A percentile compares a stretch with the other conserved stretches of the same genome.
These are phyloP conservation scores for Scopus umbretta DNA, from an alignment of 2,113 vertebrate genomes.

Conservation along the genomic window DNA sequence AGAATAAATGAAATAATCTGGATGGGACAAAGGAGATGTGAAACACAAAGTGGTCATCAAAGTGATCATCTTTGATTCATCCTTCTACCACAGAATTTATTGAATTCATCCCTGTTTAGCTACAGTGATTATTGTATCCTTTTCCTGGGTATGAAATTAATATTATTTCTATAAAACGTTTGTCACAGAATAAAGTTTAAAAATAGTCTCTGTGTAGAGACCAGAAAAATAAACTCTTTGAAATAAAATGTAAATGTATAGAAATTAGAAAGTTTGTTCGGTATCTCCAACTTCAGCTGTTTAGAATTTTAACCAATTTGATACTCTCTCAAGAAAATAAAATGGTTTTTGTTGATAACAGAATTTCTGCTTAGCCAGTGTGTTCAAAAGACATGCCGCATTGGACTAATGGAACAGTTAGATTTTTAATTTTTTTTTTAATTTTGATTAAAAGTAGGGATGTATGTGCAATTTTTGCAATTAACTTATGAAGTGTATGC, in stretches of 20 bases:
- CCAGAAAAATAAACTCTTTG: background rate
- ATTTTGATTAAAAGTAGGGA: background rate
- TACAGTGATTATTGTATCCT: background rate
- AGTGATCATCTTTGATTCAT: background rate
- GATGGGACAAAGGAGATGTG: background rate
- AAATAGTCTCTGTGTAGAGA: background rate
- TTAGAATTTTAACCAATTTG: background rate
- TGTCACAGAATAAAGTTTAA: background rate
- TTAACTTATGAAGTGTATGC: background rate
- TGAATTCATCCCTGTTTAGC: background rate
- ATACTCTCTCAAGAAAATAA: background rate
- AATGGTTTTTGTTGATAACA: background rate
- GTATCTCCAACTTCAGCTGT: background rate
- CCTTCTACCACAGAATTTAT: background rate
- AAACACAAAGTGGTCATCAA: background rate
- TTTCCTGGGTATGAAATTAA: background rate
- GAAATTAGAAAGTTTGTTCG: background rate
- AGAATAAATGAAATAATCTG: background rate
- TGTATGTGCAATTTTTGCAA: accelerated
- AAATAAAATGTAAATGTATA: background rate
- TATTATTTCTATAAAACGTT: background rate
- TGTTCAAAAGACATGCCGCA: background rate
- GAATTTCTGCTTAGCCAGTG: background rate
- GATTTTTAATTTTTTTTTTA: background rate
- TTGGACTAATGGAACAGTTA: background rate